Evolutionary conservation across 2,888 invertebrate genomes (phyloP).

Genomic region (Drosophila ustulata): DNA sequence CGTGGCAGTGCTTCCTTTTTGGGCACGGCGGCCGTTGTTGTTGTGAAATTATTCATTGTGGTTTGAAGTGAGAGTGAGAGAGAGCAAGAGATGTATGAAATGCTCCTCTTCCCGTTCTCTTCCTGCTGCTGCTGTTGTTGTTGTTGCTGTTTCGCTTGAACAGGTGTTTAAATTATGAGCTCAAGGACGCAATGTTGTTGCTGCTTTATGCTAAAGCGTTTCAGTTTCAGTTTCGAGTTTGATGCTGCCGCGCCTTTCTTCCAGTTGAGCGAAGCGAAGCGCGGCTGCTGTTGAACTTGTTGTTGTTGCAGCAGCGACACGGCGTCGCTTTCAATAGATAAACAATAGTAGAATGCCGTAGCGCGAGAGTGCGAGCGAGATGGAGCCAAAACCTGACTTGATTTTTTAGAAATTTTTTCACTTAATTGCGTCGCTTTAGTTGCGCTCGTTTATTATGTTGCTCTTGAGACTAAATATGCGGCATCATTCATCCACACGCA

Average conservation of each 20-base stretch:
- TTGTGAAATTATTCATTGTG: slow-evolving; percentile 83
- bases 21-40: slow-evolving; percentile 81
- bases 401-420: slow-evolving; percentile 59
- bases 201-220: slow-evolving; percentile 31
- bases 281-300: slow-evolving; percentile 8
- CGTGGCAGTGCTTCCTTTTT: slow-evolving; percentile 87
- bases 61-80: slow-evolving; percentile 2
- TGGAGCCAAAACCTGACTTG: slow-evolving; percentile 39
- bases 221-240: slow-evolving; percentile 44
- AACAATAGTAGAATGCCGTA: slow-evolving; percentile 31
- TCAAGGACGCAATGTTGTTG: slow-evolving; percentile 69
- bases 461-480: slow-evolving; percentile 6
- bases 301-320: slow-evolving; percentile 44
- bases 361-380: not conserved
- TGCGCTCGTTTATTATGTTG: slow-evolving; percentile 29
- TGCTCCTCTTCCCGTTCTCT: slow-evolving; percentile 26
- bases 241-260: slow-evolving; percentile 64
- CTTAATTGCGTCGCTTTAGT: slow-evolving; percentile 69
- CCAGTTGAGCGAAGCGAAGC: slow-evolving; percentile 54
- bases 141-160: slow-evolving; percentile 46
- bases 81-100: slow-evolving; percentile 5
- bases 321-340: slow-evolving; percentile 52
- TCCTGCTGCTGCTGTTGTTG: slow-evolving; percentile 22
- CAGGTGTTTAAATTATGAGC: slow-evolving; percentile 73
- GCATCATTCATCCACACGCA: slow-evolving; percentile 35